Conservation (phyloP, 2,888 invertebrate genomes). For the Automeris io region DNA sequence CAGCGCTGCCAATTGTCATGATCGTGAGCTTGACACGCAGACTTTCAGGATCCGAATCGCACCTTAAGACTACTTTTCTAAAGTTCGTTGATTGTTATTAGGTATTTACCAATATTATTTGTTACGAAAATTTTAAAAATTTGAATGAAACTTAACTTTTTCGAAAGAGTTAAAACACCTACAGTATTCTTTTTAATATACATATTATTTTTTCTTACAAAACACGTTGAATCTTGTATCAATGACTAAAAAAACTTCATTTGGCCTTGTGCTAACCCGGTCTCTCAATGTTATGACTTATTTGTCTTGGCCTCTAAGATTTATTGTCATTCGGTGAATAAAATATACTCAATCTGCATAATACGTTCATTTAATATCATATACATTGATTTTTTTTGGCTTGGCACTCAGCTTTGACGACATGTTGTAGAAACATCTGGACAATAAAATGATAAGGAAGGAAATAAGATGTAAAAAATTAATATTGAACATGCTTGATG, state of each 20-base stretch:
- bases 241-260: slow-evolving; percentile 25
- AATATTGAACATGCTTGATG: slow-evolving; percentile 30
- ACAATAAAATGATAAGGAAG: slow-evolving; percentile 43
- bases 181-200: slow-evolving; percentile 25
- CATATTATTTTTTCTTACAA: slow-evolving; percentile 20
- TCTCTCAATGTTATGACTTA: slow-evolving; percentile 71
- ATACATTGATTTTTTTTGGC: slow-evolving; percentile 61
- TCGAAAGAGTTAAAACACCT: slow-evolving; percentile 14
- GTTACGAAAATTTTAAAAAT: too few relatives aligned
- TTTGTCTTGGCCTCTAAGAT: slow-evolving; percentile 62
- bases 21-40: too few relatives aligned
- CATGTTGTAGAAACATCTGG: slow-evolving; percentile 46
- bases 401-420: slow-evolving; percentile 27
- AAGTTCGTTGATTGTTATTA: too few relatives aligned
- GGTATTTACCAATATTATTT: too few relatives aligned
- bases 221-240: slow-evolving; percentile 43
- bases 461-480: slow-evolving; percentile 42
- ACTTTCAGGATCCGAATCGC: too few relatives aligned
- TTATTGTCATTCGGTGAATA: slow-evolving; percentile 59
- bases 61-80: too few relatives aligned
- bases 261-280: slow-evolving; percentile 53
- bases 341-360: slow-evolving; percentile 59
- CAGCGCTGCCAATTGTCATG: too few relatives aligned
- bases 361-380: slow-evolving; percentile 60
- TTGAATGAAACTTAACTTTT: neutral